Evolutionary conservation across 37 sponge, comb jelly and placozoan genomes (phyloP).

Genomic region (Agelas oroides): DNA sequence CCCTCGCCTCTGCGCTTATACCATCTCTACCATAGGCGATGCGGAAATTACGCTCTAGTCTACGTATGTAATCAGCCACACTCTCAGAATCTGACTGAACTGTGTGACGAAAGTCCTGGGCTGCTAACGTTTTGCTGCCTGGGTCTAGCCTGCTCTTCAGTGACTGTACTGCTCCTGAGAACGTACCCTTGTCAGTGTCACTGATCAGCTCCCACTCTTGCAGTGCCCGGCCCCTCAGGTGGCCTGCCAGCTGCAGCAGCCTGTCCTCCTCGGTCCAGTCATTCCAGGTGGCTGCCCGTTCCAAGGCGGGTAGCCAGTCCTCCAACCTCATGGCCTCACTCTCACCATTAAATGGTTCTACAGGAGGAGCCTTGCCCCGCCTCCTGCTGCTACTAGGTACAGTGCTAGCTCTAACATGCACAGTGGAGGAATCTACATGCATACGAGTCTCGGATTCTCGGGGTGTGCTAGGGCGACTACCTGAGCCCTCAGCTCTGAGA

Average conservation of each 20-base stretch:
- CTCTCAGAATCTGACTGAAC: conserved; percentile 40
- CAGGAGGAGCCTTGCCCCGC: conserved; percentile 4
- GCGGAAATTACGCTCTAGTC: conserved; percentile 42
- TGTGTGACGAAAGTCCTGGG: conserved; percentile 57
- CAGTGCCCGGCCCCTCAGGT: conserved; percentile 12
- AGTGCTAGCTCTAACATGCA: background rate
- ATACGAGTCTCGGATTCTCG: background rate
- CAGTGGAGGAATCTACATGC: background rate
- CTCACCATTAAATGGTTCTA: conserved; percentile 17
- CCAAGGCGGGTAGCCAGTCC: conserved; percentile 21
- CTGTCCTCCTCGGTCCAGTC: background rate
- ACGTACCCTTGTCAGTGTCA: background rate
- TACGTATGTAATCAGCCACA: conserved; percentile 15
- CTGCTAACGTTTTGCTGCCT: conserved; percentile 36
- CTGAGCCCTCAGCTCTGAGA: conserved; percentile 5
- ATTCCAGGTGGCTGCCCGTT: conserved; percentile 22
- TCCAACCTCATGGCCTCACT: conserved; percentile 8
- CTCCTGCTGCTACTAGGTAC: background rate
- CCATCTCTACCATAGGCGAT: conserved; percentile 48
- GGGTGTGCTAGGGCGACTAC: background rate
- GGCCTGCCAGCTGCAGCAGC: conserved; percentile 31
- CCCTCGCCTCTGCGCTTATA: conserved; percentile 31
- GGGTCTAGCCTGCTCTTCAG: conserved; percentile 35
- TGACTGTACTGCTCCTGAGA: background rate
- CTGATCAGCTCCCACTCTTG: conserved; percentile 8